Base-by-base conservation (phyloP, 2,113 vertebrate species). In the Platysternon megacephalum region DNA sequence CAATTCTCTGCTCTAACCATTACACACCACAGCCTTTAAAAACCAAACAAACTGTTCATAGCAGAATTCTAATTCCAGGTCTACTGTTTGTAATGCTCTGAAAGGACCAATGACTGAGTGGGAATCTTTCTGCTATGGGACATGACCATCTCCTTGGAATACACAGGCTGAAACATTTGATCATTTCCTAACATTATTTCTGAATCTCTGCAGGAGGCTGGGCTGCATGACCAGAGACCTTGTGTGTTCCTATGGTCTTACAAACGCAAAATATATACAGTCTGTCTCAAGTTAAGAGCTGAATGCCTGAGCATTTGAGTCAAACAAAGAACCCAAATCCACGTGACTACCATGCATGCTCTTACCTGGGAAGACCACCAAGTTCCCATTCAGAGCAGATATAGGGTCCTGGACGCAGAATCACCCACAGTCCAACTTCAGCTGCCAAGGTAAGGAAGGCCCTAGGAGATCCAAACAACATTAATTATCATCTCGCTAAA, bases 301-400 rank as follows among this genome's bases (percentile, higher is more conserved):
- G 80, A 51, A 81, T 11, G 2, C 13, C 28, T 11, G 6, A 6
- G 42, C 29, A 19, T n/a, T 13, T 35, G 28, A 46, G 29, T 61
- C 14, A 32, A 79, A 46, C 26, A 44, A 39, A 52, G 24, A 65
- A 44, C 11, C 56, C 42, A 24, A 76, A 61, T 17, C 4, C 51
- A 68, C 16, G 2, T 78, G 24, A 5, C 42, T 22, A 78, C 22
- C 39, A 78, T 28, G 14, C 1, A 21, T 52, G 78, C 8, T 32
- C 97, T 98, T 91, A 99, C 99, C 99, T 99, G 93, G 99, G 99
- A 81, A 99, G 95, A 2, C 99, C 99, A 4, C 99, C 99, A 0
- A 99, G 98, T 94, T 99, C 99, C 97, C 99, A 98, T 28, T 99
- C 99, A 0, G 99, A 98, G 95, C 99, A 99, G 97, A 99, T 99